Base-by-base conservation (phyloP, 2,888 invertebrate species). In the Lysandra coridon region DNA sequence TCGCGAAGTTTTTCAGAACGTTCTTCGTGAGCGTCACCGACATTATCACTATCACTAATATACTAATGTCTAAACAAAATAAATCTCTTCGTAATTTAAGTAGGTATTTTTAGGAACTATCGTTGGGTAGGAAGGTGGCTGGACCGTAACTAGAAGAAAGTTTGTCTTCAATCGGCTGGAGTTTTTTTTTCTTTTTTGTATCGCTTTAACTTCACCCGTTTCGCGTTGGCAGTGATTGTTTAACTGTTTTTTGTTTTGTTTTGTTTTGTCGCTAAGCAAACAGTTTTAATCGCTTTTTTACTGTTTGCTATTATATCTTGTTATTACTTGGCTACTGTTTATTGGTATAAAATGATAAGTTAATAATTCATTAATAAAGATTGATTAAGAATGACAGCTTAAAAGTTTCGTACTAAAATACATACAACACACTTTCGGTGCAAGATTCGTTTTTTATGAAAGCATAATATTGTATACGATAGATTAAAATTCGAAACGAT, bases 81-180 rank as follows among this genome's bases (percentile, higher is more conserved):
- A 90, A 91, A 91, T 92, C 87, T 92, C 89, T 93, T 90, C 88
- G 87, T 92, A 89, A 89, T 92, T 92, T 88, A 87, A 88, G 84
- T 88, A 95, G 95, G 95, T 95, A 95, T 90, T 93, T 88, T 87
- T 95, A 95, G 95, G 95, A 95, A 95, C 95, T 95, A 94, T 95
- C 95, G 95, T 95, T 95, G 94, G 94, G 89, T 92, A 88, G 89
- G 91, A 92, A 92, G 92, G 91, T 89, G 92, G 89, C 93, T 94
- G 93, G 88, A 91, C 87, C 89, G 82, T 87, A 86, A 86, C 85
- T 88, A 84, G 75, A 84, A 84, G 82, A 83, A 80, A 80, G 79
- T 80, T 79, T 33, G 74, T 53, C 75, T 30, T 80, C 69, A 69
- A 80, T 80, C 14, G 44, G 74, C 75, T 75, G 74, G 30, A 78